Percentiles rank a stretch among this genome's conserved stretches.
Evolutionary conservation across 2,888 invertebrate genomes (phyloP).

Genomic region (Eristalis tenax): DNA sequence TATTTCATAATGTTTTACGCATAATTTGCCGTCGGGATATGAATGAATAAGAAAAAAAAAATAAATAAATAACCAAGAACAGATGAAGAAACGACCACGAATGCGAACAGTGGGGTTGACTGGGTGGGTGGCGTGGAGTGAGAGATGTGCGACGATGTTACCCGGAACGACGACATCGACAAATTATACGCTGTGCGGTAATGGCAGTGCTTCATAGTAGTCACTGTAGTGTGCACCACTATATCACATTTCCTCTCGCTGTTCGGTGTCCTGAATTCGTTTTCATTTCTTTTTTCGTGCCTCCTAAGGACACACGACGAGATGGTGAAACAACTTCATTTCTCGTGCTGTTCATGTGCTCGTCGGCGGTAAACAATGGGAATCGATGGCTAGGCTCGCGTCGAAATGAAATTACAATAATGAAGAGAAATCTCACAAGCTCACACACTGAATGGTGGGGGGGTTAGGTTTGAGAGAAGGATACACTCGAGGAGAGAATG

Average conservation of each 20-base stretch:
- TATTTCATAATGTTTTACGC: constrained; percentile 68
- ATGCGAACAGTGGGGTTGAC: not conserved
- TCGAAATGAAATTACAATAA: constrained; percentile 67
- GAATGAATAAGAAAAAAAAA: constrained; percentile 1
- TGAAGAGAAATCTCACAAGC: constrained; percentile 51
- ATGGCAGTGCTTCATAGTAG: constrained; percentile 8
- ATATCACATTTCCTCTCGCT: constrained; percentile 54
- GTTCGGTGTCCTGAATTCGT: constrained; percentile 49
- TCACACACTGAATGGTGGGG: not conserved
- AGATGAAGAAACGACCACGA: not conserved
- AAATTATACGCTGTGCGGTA: constrained; percentile 61
- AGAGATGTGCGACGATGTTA: constrained; percentile 4
- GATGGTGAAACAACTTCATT: not conserved
- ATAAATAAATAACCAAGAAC: too few relatives aligned
- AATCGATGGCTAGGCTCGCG: constrained; percentile 66
- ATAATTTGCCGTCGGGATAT: constrained; percentile 64
- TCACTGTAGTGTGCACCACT: constrained; percentile 36
- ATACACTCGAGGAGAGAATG: constrained; percentile 1
- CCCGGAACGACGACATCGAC: constrained; percentile 51
- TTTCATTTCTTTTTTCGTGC: constrained; percentile 3
- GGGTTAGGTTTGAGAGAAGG: constrained; percentile 5
- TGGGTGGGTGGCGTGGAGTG: not conserved
- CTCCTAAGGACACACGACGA: constrained; percentile 24
- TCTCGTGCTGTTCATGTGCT: not conserved
- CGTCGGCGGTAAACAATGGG: constrained; percentile 16